These are phyloP conservation scores for Alouatta caraya DNA, from an alignment of 2,797 vertebrate species.

Conservation along the genomic window DNA sequence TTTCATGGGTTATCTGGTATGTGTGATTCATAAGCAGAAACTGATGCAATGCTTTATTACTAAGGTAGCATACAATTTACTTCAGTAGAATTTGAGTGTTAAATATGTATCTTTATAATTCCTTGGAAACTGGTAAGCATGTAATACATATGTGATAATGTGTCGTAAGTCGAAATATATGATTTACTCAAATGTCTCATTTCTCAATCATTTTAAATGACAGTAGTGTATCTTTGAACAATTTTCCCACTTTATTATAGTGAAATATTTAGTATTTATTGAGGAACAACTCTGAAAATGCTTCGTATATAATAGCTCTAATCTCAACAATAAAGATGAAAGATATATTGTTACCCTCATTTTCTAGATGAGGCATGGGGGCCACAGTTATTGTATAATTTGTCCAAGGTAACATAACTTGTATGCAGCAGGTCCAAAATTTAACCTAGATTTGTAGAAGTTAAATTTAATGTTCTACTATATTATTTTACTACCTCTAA, in stretches of 20 bases:
- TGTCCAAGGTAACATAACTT: not conserved
- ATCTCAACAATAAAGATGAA: not conserved
- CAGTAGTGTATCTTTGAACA: not conserved
- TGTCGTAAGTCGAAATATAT: not conserved
- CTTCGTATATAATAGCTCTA: not conserved
- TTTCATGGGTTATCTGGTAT: not conserved
- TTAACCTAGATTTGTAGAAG: not conserved
- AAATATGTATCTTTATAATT: not conserved
- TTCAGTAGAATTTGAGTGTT: not conserved
- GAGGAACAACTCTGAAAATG: not conserved
- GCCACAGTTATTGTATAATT: not conserved
- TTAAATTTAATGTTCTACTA: not conserved
- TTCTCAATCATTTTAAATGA: not conserved
- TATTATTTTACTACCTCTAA: not conserved
- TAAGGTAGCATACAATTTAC: not conserved
- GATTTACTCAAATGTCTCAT: not conserved
- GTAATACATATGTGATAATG: not conserved
- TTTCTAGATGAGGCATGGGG: not conserved
- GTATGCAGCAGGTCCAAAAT: not conserved
- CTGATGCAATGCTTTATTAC: not conserved
- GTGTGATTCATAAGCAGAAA: not conserved
- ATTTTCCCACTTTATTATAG: not conserved
- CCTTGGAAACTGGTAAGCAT: constrained; percentile 20
- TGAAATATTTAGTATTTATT: constrained; percentile 6
- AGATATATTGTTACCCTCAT: not conserved